Base-by-base conservation (phyloP, 2,797 vertebrate genomes). In the Silurus aristotelis region DNA sequence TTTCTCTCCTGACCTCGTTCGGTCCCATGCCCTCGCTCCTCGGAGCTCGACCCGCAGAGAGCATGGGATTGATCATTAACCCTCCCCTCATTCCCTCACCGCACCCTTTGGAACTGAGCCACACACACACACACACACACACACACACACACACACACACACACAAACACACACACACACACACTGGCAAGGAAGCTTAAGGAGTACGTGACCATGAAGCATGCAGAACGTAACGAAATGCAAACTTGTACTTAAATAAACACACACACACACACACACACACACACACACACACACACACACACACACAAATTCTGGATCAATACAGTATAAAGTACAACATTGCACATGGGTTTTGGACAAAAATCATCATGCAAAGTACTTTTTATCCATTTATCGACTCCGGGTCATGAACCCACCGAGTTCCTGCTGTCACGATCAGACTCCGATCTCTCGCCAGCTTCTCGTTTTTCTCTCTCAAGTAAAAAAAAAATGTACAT, bases 61-160 rank as follows among this genome's bases (percentile, higher is more conserved):
- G 92, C 93, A 92, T 93, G 92, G 93, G 93, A 94, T 92, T 94
- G 94, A 95, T 95, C 89, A 95, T 95, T 95, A 94, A 95, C 94
- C 93, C 92, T 91, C 90, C 89, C 90, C 90, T 93, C 92, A 87
- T 90, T 91, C 91, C 91, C 88, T 87, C 55, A 79, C 88, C 87
- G 94, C 61, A 67, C 89, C 56, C 86, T 87, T 87, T 94, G 94
- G 93, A 94, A 93, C 60, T 31, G 89, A 87, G 90, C 92, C 93
- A 93, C 91, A 85, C 90, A 86, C 87, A 92, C 91, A 91, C 92
- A 86, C 80, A 52, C 80, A 82, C 27, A 82, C 80, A 82, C 66
- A 58, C 75, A 72, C 81, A 83, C 71, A 75, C 82, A 84, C 60
- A 75, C 70, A 83, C 70, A 78, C 76, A 73, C 52, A 55, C 52